Evolutionary conservation across 2,888 invertebrate genomes (phyloP).

Genomic region (Anthophora plumipes): DNA sequence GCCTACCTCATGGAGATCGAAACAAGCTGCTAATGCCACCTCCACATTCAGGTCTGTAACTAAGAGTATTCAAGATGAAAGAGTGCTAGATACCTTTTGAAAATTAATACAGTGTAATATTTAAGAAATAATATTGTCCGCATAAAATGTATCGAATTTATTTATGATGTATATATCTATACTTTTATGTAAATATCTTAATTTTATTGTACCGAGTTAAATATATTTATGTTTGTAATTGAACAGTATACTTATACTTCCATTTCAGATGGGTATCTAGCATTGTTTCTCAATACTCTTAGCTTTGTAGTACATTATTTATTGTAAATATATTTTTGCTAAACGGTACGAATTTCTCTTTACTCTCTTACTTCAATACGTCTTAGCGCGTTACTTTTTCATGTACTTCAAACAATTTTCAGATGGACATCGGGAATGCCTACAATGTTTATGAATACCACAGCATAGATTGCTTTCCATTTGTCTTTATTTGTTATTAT

Average conservation of each 20-base stretch:
- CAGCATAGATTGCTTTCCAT: constrained; percentile 59
- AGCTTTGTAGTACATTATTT: constrained; percentile 77
- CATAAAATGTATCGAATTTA: background rate
- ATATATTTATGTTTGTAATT: constrained; percentile 15
- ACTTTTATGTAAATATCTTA: background rate
- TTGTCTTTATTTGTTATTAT: constrained; percentile 68
- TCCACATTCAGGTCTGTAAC: constrained; percentile 84
- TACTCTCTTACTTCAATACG: constrained; percentile 56
- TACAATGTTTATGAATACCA: constrained; percentile 46
- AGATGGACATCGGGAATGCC: constrained; percentile 57
- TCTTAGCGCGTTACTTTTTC: constrained; percentile 62
- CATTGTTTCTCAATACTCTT: constrained; percentile 80
- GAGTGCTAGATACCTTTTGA: constrained; percentile 76
- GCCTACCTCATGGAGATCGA: constrained; percentile 81
- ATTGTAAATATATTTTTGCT: constrained; percentile 66
- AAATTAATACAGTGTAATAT: constrained; percentile 34
- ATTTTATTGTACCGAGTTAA: constrained; percentile 2
- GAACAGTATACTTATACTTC: constrained; percentile 33
- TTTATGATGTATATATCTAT: constrained; percentile 1
- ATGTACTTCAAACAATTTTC: constrained; percentile 54
- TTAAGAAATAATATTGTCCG: background rate
- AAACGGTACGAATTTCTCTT: constrained; percentile 52
- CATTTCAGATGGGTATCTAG: constrained; percentile 72
- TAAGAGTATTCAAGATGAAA: constrained; percentile 82
- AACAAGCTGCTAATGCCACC: constrained; percentile 84